Evolutionary conservation across 2,797 vertebrate genomes (phyloP), one percentile per base, ranked within the genome.

Genomic region (Pygocentrus nattereri): DNA sequence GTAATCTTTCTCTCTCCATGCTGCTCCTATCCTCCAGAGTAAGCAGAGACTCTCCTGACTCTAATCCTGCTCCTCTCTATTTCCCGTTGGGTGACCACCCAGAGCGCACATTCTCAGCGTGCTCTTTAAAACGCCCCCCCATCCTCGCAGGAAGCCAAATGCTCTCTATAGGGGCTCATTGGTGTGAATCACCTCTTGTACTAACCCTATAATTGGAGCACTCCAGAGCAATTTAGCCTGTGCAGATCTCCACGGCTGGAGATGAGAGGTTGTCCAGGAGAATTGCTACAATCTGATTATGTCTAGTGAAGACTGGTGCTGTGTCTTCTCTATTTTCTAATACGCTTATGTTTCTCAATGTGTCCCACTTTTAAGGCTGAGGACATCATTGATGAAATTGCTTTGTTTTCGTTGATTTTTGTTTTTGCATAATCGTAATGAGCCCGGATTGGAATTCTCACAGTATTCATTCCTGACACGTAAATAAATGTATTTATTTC

Each of bases 211-310:
- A 78, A 83, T 85, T 82, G 54, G 12, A 72, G 41, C 81, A 79
- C 68, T 88, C 52, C 64, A 83, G 74, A 76, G 38, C 78, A 78
- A 70, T 81, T 77, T 61, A 79, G 41, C 68, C 69, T 67, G 61
- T 65, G n/a, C 62, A 27, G 68, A 44, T 59, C 78, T 41, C 47
- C 30, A 15, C 58, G 75, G 38, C 62, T 38, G 34, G 59, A 72
- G 59, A 62, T 54, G 58, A 84, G 71, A 25, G 73, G 58, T 64
- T 61, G 25, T 78, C 64, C 54, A 30, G 56, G 62, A 86, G 67
- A 80, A 82, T 74, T 61, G 38, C 74, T 74, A 1, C 59, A 12
- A 67, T 76, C 68, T 44, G 34, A 49, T 71, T 54, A 11, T 3
- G 6, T 70, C 44, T 71, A 79, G 68, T 73, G 69, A 7, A 0